These are phyloP conservation scores for Melieria picta DNA, from an alignment of 2,888 invertebrate species.

Conservation along the genomic window DNA sequence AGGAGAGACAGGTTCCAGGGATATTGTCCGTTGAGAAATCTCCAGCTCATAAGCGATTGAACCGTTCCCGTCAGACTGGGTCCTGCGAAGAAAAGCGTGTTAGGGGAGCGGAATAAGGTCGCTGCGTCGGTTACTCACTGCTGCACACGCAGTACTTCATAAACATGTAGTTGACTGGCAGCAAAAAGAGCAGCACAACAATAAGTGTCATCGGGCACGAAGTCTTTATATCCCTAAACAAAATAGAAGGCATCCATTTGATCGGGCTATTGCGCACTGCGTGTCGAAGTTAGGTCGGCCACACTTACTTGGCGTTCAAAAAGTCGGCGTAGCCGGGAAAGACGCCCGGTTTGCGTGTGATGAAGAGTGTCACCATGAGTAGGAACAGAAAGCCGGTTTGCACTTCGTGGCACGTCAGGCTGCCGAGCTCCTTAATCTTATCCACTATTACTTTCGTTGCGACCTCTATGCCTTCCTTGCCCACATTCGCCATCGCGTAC, in stretches of 20 bases:
- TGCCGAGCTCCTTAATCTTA: constrained; percentile 75
- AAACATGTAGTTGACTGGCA: constrained; percentile 80
- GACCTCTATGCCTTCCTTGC: constrained; percentile 71
- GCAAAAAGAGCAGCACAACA: constrained; percentile 79
- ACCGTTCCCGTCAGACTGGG: constrained; percentile 63
- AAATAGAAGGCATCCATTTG: not conserved
- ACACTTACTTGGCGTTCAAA: constrained; percentile 46
- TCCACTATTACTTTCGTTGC: constrained; percentile 68
- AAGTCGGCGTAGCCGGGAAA: constrained; percentile 82
- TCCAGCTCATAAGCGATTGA: constrained; percentile 79
- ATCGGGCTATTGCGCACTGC: not conserved
- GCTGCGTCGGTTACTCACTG: not conserved
- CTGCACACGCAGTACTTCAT: constrained; percentile 67
- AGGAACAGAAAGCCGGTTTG: constrained; percentile 76
- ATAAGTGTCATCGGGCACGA: constrained; percentile 79
- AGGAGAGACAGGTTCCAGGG: constrained; percentile 88
- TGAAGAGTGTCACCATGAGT: constrained; percentile 81
- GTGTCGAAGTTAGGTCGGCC: not conserved
- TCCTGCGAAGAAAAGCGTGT: constrained; percentile 9
- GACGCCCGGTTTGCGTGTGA: constrained; percentile 86
- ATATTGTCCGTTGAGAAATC: constrained; percentile 78
- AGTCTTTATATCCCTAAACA: constrained; percentile 38
- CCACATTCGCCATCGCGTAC: constrained; percentile 67
- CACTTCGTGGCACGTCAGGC: constrained; percentile 79
- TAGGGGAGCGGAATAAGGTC: constrained; percentile 56